Base-by-base conservation (phyloP, 2,888 invertebrate genomes). In the Cyclophora punctaria region DNA sequence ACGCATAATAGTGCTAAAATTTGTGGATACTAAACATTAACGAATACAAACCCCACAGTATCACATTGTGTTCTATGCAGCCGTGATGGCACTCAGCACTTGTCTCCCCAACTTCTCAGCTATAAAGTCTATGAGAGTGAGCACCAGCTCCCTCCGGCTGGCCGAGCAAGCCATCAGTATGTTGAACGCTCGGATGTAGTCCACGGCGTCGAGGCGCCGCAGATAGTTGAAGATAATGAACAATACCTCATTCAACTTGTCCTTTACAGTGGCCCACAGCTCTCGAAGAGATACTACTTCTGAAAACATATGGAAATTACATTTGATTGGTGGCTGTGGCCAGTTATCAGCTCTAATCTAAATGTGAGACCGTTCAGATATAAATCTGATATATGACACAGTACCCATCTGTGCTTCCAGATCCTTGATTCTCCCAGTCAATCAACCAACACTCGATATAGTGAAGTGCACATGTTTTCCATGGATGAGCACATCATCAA, bases 151-250 rank as follows among this genome's bases (percentile, higher is more conserved):
- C 0, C 71, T 55, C 1, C 76, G 60, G 34, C 71, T 81, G 1
- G 60, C 47, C 0, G 69, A 55, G 46, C 78, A 77, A 0, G 72
- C 64, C 78, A 83, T 75, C 7, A 87, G 64, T 6, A 85, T 64
- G 5, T 78, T 66, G 7, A 75, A 62, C 0, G 80, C 86, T 2
- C 64, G 55, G 1, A 66, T 57, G 7, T 75, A 82, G 64, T 87
- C 83, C 0, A 58, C 53, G 0, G 78, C 59, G 41, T 83, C 78
- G 5, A 85, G 48, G 4, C 73, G 57, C 0, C 82, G 64, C 0
- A 86, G 67, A 50, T 59, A 81, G 57, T 86, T 86, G 62, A 75
- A 73, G 2, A 84, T 71, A 4, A 86, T 81, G 60, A 59, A 85
- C 2, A 78, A 51, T 0, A 87, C 57, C 49, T 83, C 85, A 0